Evolutionary conservation across 2,797 vertebrate genomes (phyloP).

Genomic region (Schizopygopsis pylzovi): DNA sequence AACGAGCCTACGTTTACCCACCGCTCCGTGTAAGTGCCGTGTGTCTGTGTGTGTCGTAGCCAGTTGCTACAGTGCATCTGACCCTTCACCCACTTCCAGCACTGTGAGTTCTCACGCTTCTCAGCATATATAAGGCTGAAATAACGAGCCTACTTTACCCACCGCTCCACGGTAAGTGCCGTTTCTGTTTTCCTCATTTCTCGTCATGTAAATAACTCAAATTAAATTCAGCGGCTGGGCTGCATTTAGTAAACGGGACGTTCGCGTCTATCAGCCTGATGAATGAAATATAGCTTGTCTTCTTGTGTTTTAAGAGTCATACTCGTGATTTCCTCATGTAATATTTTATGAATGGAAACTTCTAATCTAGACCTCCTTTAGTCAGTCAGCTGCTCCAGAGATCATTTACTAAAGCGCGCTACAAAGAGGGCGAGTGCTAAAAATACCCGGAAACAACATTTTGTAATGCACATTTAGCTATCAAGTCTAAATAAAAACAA

Average conservation of each 20-base stretch:
- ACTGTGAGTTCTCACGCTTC: constrained; percentile 32
- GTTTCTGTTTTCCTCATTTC: not conserved
- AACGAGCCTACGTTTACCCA: no score
- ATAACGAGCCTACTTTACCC: constrained; percentile 14
- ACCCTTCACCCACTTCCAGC: constrained; percentile 62
- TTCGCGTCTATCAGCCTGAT: not conserved
- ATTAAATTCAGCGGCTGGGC: not conserved
- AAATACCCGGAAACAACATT: constrained; percentile 25
- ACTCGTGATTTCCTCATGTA: not conserved
- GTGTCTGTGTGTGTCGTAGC: not conserved
- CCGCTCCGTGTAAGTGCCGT: no score
- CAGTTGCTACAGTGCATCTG: not conserved
- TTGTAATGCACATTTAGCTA: not conserved
- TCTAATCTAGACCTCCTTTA: not conserved
- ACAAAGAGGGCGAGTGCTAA: not conserved
- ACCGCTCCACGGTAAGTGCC: constrained; percentile 28
- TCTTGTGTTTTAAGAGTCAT: not conserved
- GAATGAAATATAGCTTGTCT: not conserved
- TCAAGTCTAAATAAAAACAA: not conserved
- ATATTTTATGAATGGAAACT: not conserved
- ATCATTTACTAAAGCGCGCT: not conserved
- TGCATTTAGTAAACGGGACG: not conserved
- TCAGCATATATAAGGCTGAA: constrained; percentile 29
- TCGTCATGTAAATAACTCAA: not conserved
- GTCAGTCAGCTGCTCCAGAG: no score